Evolutionary conservation across 2,797 vertebrate species (phyloP).

Genomic region (Orientallactaga sibirica): DNA sequence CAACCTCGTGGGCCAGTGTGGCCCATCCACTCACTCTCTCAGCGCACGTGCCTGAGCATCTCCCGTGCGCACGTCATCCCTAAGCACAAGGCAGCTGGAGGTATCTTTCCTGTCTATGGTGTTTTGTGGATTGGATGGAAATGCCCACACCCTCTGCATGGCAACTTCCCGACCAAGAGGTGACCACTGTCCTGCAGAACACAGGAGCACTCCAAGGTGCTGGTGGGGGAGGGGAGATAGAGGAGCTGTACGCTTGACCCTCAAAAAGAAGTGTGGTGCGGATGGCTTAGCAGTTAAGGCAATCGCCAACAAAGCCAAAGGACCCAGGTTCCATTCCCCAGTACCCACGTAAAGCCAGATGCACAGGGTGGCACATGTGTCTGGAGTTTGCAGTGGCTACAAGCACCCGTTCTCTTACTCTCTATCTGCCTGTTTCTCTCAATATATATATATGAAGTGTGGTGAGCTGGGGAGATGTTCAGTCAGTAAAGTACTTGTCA

Average conservation of each 20-base stretch:
- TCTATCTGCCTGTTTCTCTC: too few relatives aligned
- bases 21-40: background rate
- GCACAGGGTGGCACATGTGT: too few relatives aligned
- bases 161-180: conserved; percentile 3
- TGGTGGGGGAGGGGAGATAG: background rate
- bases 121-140: background rate
- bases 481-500: too few relatives aligned
- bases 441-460: too few relatives aligned
- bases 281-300: too few relatives aligned
- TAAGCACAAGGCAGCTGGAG: background rate
- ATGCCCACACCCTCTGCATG: background rate
- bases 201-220: background rate
- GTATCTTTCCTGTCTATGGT: background rate
- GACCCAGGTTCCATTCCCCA: too few relatives aligned
- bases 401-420: too few relatives aligned
- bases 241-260: background rate
- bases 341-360: too few relatives aligned
- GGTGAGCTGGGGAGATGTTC: too few relatives aligned
- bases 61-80: background rate
- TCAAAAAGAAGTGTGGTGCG: background rate
- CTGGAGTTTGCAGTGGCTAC: too few relatives aligned
- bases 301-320: too few relatives aligned
- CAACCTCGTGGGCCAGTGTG: background rate
- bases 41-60: background rate
- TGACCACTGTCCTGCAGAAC: background rate